These are phyloP conservation scores for Dendroctonus ponderosae DNA, from an alignment of 1,140 invertebrate genomes.

Conservation along the genomic window DNA sequence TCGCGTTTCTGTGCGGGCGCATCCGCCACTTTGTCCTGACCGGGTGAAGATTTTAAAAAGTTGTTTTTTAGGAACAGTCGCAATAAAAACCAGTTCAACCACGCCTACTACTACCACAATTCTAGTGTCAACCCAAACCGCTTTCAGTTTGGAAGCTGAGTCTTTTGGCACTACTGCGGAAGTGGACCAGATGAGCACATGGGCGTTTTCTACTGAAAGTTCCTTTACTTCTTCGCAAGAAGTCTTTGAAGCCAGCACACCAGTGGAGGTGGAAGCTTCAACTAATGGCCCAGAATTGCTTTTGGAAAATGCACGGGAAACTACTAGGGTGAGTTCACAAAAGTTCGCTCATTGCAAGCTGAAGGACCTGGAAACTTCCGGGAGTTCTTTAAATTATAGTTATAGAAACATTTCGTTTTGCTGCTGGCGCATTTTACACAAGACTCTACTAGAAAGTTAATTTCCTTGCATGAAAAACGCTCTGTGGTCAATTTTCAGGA, in stretches of 20 bases:
- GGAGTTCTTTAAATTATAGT: background rate
- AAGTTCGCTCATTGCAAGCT: background rate
- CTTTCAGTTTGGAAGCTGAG: background rate
- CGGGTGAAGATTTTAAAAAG: too few relatives aligned
- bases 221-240: too few relatives aligned
- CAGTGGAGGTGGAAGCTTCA: too few relatives aligned
- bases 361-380: background rate
- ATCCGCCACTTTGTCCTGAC: too few relatives aligned
- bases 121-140: background rate
- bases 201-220: too few relatives aligned
- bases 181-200: background rate
- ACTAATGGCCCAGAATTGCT: too few relatives aligned
- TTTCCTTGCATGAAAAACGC: too few relatives aligned
- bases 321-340: background rate
- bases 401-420: too few relatives aligned
- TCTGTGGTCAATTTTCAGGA: background rate
- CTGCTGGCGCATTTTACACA: background rate
- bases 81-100: constrained; percentile 18
- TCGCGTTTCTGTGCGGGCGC: too few relatives aligned
- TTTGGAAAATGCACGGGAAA: background rate
- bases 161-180: background rate
- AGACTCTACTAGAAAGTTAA: too few relatives aligned
- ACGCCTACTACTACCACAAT: constrained; percentile 5
- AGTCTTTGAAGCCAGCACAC: too few relatives aligned
- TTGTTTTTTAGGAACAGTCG: constrained; percentile 15